Evolutionary conservation across 2,888 invertebrate genomes (phyloP).

Genomic region (Netelia melanura): DNA sequence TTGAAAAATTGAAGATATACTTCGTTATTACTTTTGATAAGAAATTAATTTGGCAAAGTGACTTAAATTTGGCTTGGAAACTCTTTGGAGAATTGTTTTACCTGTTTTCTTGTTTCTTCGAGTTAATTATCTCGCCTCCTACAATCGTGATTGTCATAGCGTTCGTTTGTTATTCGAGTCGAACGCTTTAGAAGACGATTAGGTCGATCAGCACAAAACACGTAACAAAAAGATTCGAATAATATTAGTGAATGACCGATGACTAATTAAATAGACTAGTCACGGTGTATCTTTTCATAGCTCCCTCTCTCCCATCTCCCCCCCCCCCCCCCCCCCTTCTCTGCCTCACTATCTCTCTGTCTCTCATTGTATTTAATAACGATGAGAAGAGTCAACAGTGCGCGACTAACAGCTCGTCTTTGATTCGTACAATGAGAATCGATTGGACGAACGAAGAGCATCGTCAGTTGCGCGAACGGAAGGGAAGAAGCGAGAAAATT

Average conservation of each 20-base stretch:
- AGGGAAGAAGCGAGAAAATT: constrained; percentile 16
- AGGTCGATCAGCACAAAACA: not conserved
- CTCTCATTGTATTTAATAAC: not conserved
- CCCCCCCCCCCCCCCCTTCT: not conserved
- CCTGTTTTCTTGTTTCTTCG: too few species aligned
- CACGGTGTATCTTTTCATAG: constrained; percentile 20
- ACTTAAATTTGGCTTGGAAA: not conserved
- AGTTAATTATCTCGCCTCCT: not conserved
- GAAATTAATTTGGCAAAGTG: too few species aligned
- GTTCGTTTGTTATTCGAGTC: not conserved
- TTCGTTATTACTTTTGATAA: not conserved
- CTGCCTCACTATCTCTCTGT: not conserved
- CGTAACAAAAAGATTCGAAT: not conserved
- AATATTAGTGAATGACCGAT: constrained; percentile 4
- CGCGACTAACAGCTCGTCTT: constrained; percentile 8
- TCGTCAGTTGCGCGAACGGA: not conserved
- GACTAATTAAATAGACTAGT: constrained; percentile 31
- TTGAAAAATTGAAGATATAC: not conserved
- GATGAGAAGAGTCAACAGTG: not conserved
- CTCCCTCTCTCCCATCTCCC: not conserved
- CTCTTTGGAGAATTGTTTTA: too few species aligned
- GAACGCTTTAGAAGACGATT: not conserved
- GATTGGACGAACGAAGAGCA: constrained; percentile 15
- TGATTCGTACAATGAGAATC: constrained; percentile 25
- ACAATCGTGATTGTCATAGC: not conserved